Evolutionary conservation across 2,888 invertebrate species (phyloP).

Genomic region (Platycheirus albimanus): DNA sequence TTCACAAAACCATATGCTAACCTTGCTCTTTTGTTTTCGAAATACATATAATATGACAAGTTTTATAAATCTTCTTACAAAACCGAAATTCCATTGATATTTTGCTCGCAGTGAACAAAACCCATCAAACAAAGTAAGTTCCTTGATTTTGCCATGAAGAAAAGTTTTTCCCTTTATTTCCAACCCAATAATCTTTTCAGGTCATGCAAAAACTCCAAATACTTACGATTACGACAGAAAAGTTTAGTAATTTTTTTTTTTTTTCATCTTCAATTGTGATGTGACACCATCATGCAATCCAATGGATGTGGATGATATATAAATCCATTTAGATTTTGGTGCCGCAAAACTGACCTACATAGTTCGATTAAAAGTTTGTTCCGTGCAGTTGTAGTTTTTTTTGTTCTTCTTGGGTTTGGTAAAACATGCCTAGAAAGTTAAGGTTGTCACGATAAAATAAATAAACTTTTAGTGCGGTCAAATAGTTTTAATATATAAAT

Average conservation of each 20-base stretch:
- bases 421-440: too few species aligned
- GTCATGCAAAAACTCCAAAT: constrained; percentile 47
- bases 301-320: constrained; percentile 12
- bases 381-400: background rate
- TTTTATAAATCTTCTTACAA: constrained; percentile 38
- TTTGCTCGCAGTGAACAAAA: constrained; percentile 35
- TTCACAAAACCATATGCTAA: constrained; percentile 49
- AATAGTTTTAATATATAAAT: constrained; percentile 16
- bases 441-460: too few species aligned
- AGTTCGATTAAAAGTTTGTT: constrained; percentile 58
- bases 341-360: constrained; percentile 45
- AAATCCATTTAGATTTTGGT: constrained; percentile 52
- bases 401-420: too few species aligned
- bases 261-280: constrained; percentile 36
- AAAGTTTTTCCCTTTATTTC: constrained; percentile 50
- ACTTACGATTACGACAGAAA: constrained; percentile 37
- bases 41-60: constrained; percentile 50
- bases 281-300: constrained; percentile 36
- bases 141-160: constrained; percentile 40
- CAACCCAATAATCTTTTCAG: constrained; percentile 47
- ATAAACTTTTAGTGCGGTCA: constrained; percentile 26
- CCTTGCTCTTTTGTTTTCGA: constrained; percentile 14
- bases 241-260: constrained; percentile 33
- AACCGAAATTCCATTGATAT: constrained; percentile 56
- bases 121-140: constrained; percentile 48